Conservation (phyloP, 2,113 vertebrate genomes). For the Tichodroma muraria region DNA sequence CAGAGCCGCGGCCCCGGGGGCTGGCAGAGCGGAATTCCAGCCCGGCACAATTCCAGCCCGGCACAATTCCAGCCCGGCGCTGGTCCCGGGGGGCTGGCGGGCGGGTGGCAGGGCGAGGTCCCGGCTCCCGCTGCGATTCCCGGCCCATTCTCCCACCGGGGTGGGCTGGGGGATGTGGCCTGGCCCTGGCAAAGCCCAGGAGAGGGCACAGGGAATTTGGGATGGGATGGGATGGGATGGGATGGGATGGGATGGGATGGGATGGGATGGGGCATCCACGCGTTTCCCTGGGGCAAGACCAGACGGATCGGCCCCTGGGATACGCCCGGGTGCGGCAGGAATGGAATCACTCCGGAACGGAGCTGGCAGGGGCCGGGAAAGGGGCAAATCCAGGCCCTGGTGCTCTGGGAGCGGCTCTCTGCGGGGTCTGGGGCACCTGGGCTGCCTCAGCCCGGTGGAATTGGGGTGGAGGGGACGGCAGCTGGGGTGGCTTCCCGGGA, state of each 20-base stretch:
- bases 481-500: rapidly evolving
- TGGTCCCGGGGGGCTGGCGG: too few relatives aligned
- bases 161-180: neutral
- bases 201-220: neutral
- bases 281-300: neutral
- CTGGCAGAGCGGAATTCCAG: neutral
- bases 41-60: neutral
- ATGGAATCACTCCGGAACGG: neutral
- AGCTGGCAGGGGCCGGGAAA: neutral
- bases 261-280: neutral
- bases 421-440: neutral
- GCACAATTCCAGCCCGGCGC: neutral
- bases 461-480: neutral
- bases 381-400: neutral
- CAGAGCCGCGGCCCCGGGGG: neutral
- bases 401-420: rapidly evolving
- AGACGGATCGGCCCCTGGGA: neutral
- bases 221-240: neutral
- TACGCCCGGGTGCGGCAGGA: neutral
- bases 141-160: rapidly evolving
- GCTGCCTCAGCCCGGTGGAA: rapidly evolving
- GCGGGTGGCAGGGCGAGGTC: neutral
- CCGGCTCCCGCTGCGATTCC: neutral
- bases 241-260: neutral
- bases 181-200: neutral